Evolutionary conservation across 2,888 invertebrate genomes (phyloP), one percentile per base, ranked within the genome.

Genomic region (Listrodromus nycthemerus): DNA sequence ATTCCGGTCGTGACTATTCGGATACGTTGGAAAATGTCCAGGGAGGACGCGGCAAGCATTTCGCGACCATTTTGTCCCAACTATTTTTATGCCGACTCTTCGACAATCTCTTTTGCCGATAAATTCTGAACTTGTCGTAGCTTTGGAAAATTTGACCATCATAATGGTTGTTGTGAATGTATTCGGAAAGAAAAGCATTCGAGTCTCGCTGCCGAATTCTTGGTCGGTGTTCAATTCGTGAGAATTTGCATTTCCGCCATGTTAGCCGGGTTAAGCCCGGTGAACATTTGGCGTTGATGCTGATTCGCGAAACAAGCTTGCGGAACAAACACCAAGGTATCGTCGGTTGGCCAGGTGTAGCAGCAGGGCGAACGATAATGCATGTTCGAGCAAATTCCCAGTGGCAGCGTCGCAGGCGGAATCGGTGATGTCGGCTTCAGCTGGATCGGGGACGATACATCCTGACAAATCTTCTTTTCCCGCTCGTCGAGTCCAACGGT

Each of bases 401-500:
- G 75, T 45, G 45, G 61, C n/a, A 67, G 66, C 21, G 66, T n/a
- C 27, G 27, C 16, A 19, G 69, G 45, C 55, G 19, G 33, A 27
- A 24, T 66, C 13, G 50, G 24, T n/a, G 73, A 41, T 7, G 45
- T 30, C 10, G 67, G 45, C 24, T 58, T 13, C n/a, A 63, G 24
- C n/a, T 10, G 7, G 0, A 16, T n/a, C 33, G 55, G 10, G 0
- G 27, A 7, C n/a, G 48, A 37, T 37, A 33, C 27, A 19, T 48
- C 67, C 73, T 1, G 71, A 81, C 84, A 82, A 79, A 74, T 82
- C 63, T 81, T 84, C 65, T 81, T 75, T 37, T 85, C 75, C 41
- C 77, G 78, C 63, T 81, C 80, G 16, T 27, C 73, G 19, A 82
- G 58, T 21, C 82, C 86, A 66, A 85, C 78, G 1, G 84, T 85